Evolutionary conservation across 2,888 invertebrate genomes (phyloP).

Genomic region (Idaea aversata): DNA sequence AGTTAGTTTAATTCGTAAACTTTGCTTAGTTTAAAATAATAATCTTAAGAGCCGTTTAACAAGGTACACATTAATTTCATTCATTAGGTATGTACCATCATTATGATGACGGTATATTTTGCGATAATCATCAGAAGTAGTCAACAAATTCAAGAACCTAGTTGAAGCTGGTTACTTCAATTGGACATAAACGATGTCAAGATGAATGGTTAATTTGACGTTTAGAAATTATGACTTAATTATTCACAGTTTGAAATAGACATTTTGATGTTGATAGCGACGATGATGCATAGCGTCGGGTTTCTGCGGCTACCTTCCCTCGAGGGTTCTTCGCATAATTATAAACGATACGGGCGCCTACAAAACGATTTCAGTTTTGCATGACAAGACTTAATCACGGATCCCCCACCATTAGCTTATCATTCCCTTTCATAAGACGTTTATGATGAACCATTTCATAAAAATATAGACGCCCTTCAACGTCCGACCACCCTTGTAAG

Average conservation of each 20-base stretch:
- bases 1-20: conserved; percentile 59
- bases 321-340: conserved; percentile 35
- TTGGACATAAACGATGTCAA: conserved; percentile 6
- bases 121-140: conserved; percentile 10
- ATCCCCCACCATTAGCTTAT: conserved; percentile 33
- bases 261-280: conserved; percentile 39
- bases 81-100: conserved; percentile 6
- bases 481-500: conserved; percentile 65
- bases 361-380: conserved; percentile 50
- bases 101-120: not conserved
- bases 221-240: conserved; percentile 28
- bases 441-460: conserved; percentile 21
- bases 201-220: conserved; percentile 16
- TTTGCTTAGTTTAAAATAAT: conserved; percentile 55
- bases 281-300: conserved; percentile 45
- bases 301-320: conserved; percentile 31
- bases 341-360: conserved; percentile 41
- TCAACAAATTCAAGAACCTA: not conserved
- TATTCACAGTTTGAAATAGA: conserved; percentile 52
- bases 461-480: conserved; percentile 41
- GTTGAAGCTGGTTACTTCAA: not conserved
- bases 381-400: conserved; percentile 56
- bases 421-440: conserved; percentile 17
- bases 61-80: conserved; percentile 29
- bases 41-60: conserved; percentile 52